phyloP scores from a whole-genome alignment of 1,140 invertebrate genomes.

The Lasioglossum baleicum region DNA sequence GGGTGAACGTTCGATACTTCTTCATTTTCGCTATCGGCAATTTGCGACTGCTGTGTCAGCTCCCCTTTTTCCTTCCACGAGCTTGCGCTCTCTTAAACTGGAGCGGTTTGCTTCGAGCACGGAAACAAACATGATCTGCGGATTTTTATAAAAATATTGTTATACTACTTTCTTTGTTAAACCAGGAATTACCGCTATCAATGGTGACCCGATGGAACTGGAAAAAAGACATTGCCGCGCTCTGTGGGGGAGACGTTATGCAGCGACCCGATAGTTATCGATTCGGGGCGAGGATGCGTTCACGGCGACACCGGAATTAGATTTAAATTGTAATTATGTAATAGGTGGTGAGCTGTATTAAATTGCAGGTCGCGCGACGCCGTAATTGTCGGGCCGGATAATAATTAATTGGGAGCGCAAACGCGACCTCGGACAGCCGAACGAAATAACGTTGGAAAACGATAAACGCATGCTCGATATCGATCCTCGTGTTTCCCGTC shows the following conservation, averaged over 20 bases:
- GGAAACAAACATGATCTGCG: no score
- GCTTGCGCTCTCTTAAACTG: no score
- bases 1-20: no score
- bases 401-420: constrained; percentile 28
- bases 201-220: no score
- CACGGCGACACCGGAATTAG: constrained; percentile 25
- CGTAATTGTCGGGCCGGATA: constrained; percentile 15
- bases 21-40: no score
- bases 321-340: constrained; percentile 32
- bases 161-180: no score
- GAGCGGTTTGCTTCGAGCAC: no score
- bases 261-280: constrained; percentile 3
- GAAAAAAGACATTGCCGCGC: background rate
- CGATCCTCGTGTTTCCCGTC: background rate
- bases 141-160: no score
- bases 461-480: background rate
- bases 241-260: no score
- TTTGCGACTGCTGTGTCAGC: no score
- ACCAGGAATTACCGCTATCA: no score
- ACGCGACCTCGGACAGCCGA: background rate
- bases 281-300: background rate
- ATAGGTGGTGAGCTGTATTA: constrained; percentile 25
- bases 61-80: no score
- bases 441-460: background rate
- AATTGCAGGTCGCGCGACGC: constrained; percentile 19